Percentiles rank a stretch among this genome's conserved stretches.
Conservation (phyloP, 2,888 invertebrate genomes). For the Troilus luridus region DNA sequence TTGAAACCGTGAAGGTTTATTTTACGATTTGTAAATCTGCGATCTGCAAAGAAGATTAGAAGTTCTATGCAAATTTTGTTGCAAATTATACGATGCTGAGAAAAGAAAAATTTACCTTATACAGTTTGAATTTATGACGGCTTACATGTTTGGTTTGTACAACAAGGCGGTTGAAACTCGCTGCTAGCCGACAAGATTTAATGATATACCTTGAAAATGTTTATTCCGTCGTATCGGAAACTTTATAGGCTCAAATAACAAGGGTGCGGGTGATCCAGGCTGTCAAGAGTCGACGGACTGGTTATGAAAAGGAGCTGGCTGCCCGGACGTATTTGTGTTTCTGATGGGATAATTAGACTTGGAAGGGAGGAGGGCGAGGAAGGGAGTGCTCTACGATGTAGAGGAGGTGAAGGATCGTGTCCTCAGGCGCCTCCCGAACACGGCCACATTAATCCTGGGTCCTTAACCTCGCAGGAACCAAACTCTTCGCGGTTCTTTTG, state of each 20-base stretch:
- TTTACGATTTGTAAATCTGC: not conserved
- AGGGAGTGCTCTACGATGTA: not conserved
- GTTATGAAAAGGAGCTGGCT: conserved; percentile 5
- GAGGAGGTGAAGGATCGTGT: not conserved
- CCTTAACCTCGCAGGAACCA: not conserved
- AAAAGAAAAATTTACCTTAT: not conserved
- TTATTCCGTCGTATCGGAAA: not conserved
- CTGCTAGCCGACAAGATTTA: not conserved
- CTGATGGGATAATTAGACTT: not conserved
- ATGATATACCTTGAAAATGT: not conserved
- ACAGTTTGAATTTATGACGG: not conserved
- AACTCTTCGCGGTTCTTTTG: not conserved
- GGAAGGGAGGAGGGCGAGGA: not conserved
- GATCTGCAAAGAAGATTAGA: not conserved
- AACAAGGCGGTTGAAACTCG: no score
- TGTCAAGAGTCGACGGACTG: not conserved
- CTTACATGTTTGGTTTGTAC: not conserved
- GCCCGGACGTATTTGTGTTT: not conserved
- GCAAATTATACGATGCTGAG: not conserved
- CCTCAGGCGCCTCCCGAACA: not conserved
- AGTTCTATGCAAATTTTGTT: not conserved
- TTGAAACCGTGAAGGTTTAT: no score
- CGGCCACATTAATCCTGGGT: not conserved
- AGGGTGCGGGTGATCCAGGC: not conserved
- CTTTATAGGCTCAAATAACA: not conserved